These are phyloP conservation scores for Setophaga petechia DNA, from an alignment of 2,113 vertebrate genomes.

Conservation along the genomic window DNA sequence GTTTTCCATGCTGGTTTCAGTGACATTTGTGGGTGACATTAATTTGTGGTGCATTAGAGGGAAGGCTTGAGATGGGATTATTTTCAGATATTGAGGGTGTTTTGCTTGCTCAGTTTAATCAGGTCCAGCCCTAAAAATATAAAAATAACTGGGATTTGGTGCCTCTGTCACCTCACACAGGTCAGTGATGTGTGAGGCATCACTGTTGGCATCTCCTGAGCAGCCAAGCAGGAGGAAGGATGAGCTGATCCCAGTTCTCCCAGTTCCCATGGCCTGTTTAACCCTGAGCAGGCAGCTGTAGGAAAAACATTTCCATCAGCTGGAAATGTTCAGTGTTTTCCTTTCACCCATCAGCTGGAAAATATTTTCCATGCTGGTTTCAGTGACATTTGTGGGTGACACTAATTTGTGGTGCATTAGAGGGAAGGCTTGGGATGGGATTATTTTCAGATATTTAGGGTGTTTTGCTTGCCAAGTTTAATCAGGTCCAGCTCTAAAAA, in stretches of 20 bases:
- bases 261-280: too few relatives aligned
- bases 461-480: background rate
- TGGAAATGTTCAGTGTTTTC: background rate
- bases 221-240: too few relatives aligned
- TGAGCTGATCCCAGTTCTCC: too few relatives aligned
- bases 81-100: background rate
- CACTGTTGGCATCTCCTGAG: too few relatives aligned
- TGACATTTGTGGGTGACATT: background rate
- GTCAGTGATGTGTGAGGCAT: too few relatives aligned
- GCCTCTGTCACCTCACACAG: too few relatives aligned
- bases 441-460: background rate
- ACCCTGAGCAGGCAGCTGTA: too few relatives aligned
- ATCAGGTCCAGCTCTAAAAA: background rate
- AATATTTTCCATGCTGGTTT: background rate
- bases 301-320: too few relatives aligned
- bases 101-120: background rate
- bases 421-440: background rate
- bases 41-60: background rate
- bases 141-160: too few relatives aligned
- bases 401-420: background rate
- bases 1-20: accelerated
- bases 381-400: background rate
- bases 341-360: background rate
- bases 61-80: background rate
- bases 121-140: background rate